Evolutionary conservation across 2,888 invertebrate species (phyloP), one percentile per base, ranked within the genome.

Genomic region (Amphipoea lucens): DNA sequence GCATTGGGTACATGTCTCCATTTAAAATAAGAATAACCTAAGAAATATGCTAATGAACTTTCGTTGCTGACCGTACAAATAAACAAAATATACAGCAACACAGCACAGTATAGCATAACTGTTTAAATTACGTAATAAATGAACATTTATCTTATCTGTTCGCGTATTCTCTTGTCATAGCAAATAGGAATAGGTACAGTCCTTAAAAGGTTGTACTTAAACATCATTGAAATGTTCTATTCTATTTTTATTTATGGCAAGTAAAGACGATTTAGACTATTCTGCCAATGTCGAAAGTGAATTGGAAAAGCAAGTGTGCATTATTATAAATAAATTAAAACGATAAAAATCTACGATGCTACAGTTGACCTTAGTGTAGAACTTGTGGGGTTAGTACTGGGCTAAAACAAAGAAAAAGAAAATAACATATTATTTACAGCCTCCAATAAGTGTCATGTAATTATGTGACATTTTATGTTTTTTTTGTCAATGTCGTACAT

Each of bases 401-500:
- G 4, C 40, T 40, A 5, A 40, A 40, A 40, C 40, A 40, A 40
- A 40, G 4, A 40, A 40, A 40, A 40, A 40, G 40, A 40, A 40
- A 40, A 40, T 40, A 40, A 40, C 40, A 40, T 40, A 40, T 40
- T 40, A 40, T 23, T 54, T 36, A 70, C 20, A 65, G 9, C 36
- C 6, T 20, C 4, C 20, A 51, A 14, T 51, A 17, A 0, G 20
- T 54, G 51, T 20, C 9, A 54, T 42, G 29, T 54, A 17, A 54
- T 23, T 12, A 60, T 14, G 12, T 29, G 48, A 29, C 23, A 17
- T 45, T 29, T 29, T n/a, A 42, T n/a, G 23, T 51, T 54, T 51
- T 54, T 36, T 97, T 97, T 20, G 17, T 20, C 51, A 51, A 7
- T 54, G 12, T 48, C 48, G 3, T 42, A 42, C 48, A 17, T 20